Base-by-base conservation (phyloP, 1,140 invertebrate genomes). In the Hyles vespertilio region DNA sequence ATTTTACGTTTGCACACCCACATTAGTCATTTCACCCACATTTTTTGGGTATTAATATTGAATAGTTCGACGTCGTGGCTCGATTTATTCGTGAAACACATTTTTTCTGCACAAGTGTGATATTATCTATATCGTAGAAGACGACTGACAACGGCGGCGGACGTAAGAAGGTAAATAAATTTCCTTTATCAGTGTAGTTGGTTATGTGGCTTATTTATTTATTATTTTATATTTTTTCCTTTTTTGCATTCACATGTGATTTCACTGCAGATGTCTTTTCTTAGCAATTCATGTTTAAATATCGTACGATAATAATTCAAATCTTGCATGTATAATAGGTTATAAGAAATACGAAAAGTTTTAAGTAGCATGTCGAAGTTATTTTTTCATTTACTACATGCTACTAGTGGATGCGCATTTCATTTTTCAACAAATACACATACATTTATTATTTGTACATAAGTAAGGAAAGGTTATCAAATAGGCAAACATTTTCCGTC, bases 211-310 rank as follows among this genome's bases (percentile, higher is more conserved):
- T 88, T 88, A 85, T 88, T 68, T 73, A 71, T 76, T 58, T 72
- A 68, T 83, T 88, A 85, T 88, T 84, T 84, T 77, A 80, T 79
- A 73, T 83, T 85, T 77, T 70, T 70, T 63, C 73, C 54, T 81
- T 77, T 81, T 84, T 85, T 84, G 81, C 81, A 85, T 88, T 88
- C 85, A 88, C 85, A 88, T 88, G 85, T 88, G 85, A 88, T 88
- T 88, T 88, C 85, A 88, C 85, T 84, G 85, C 85, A 84, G 72
- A 79, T 77, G 67, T 81, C 63, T 78, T 71, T 79, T 79, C 77
- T 73, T 74, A 79, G 74, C 77, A 80, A 80, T 84, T 86, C 81
- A 84, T 86, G 77, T 84, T 84, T 77, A 67, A 70, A 74, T 22
- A 22, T 54, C n/a, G n/a, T n/a, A 44, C 40, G 11, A 54, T 44